These are phyloP conservation scores for Eidolon dupreanum DNA, from an alignment of 2,797 vertebrate genomes.

Conservation along the genomic window DNA sequence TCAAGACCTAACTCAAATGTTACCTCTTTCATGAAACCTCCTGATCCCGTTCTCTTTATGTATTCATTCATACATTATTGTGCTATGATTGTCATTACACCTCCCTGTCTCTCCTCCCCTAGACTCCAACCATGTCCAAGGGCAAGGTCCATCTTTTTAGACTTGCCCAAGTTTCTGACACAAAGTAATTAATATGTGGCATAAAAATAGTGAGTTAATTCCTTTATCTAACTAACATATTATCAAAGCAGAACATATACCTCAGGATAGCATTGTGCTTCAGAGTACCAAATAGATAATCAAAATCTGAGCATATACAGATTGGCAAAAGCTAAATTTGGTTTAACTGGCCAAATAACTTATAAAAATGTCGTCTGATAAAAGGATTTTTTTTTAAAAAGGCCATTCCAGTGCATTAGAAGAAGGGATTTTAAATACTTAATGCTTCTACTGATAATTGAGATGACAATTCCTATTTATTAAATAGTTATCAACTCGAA, in stretches of 20 bases:
- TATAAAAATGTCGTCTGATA: neutral
- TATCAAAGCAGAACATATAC: neutral
- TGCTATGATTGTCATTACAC: neutral
- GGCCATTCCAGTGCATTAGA: neutral
- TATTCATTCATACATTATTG: neutral
- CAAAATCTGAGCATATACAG: neutral
- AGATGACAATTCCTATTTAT: neutral
- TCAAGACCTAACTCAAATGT: neutral
- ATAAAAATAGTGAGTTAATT: neutral
- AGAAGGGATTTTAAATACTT: neutral
- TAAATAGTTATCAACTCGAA: neutral
- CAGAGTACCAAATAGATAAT: neutral
- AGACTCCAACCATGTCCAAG: neutral
- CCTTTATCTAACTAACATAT: neutral
- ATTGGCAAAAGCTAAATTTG: neutral
- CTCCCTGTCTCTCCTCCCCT: neutral
- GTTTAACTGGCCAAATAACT: constrained; percentile 2
- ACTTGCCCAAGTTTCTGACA: neutral
- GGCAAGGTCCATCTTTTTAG: neutral
- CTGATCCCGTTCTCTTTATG: neutral
- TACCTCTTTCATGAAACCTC: neutral
- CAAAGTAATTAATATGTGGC: neutral
- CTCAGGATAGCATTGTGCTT: neutral
- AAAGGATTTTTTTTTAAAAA: neutral
- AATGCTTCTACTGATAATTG: neutral